Conservation (phyloP, 1,140 invertebrate genomes). For the Drosophila carrolli region DNA sequence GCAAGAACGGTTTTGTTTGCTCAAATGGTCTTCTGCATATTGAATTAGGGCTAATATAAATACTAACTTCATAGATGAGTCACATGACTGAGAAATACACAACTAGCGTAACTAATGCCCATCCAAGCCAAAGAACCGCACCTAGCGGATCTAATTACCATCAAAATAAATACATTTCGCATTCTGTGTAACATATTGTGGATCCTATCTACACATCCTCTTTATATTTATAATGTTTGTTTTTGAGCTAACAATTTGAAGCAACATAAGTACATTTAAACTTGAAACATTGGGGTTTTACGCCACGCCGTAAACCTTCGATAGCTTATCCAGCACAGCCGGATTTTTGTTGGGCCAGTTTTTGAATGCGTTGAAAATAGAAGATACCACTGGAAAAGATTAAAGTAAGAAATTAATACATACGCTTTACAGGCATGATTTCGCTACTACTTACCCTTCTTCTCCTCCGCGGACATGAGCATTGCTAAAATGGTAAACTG, state of each 20-base stretch:
- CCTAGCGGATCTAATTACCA: slow-evolving; percentile 27
- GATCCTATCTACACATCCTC: slow-evolving; percentile 22
- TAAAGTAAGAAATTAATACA: background rate
- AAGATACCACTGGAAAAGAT: slow-evolving; percentile 49
- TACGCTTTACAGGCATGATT: background rate
- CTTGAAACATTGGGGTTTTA: slow-evolving; percentile 27
- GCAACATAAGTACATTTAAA: slow-evolving; percentile 42
- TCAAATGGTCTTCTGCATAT: slow-evolving; percentile 45
- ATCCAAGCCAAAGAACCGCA: slow-evolving; percentile 7
- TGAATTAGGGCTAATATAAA: background rate
- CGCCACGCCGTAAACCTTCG: slow-evolving; percentile 28
- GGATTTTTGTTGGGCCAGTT: slow-evolving; percentile 48
- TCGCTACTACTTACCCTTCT: slow-evolving; percentile 46
- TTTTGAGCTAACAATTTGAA: slow-evolving; percentile 63
- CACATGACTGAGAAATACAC: slow-evolving; percentile 28
- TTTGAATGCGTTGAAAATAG: slow-evolving; percentile 54
- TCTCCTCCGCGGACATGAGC: slow-evolving; percentile 74
- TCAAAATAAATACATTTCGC: background rate
- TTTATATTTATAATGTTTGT: slow-evolving; percentile 18
- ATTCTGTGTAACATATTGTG: slow-evolving; percentile 14
- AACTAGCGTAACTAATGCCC: slow-evolving; percentile 24
- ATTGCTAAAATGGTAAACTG: slow-evolving; percentile 69
- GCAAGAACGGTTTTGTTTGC: slow-evolving; percentile 42
- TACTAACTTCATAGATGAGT: slow-evolving; percentile 10
- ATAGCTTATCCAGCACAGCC: slow-evolving; percentile 39